These are phyloP conservation scores for Heteronetta atricapilla DNA, from an alignment of 2,113 vertebrate species.

Conservation along the genomic window DNA sequence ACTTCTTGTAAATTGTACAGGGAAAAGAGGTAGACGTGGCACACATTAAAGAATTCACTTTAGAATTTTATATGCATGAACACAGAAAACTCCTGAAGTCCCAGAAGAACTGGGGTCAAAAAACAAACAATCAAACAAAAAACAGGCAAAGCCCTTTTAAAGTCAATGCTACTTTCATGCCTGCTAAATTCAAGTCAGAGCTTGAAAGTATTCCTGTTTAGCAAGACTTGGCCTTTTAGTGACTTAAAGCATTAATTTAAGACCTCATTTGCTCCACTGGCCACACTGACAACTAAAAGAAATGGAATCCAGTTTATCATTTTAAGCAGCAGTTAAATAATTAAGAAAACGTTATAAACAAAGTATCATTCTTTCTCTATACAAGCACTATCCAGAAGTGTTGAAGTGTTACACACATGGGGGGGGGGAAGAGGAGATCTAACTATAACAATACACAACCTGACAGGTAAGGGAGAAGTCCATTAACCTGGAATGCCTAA, in stretches of 20 bases:
- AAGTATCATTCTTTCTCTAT: not conserved
- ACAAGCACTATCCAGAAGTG: not conserved
- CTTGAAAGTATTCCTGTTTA: conserved; percentile 17
- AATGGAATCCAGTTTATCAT: not conserved
- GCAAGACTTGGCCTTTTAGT: not conserved
- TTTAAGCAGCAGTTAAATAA: not conserved
- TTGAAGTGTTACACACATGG: not conserved
- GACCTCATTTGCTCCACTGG: not conserved
- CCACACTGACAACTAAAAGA: not conserved
- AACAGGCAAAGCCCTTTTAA: not conserved
- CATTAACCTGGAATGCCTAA: not conserved
- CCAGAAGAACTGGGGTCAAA: not conserved
- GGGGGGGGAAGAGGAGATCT: not conserved
- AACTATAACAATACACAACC: not conserved
- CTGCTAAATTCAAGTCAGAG: not conserved
- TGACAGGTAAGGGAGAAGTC: not conserved
- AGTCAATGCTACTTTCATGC: not conserved
- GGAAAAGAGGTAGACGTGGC: not conserved
- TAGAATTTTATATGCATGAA: not conserved
- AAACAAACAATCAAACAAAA: not conserved
- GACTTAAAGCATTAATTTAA: not conserved
- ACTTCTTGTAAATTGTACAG: not conserved
- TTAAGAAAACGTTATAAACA: not conserved
- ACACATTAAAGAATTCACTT: not conserved
- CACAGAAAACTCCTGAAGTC: not conserved